These are phyloP conservation scores for Idaea biselata DNA, from an alignment of 2,888 invertebrate species.

Conservation along the genomic window DNA sequence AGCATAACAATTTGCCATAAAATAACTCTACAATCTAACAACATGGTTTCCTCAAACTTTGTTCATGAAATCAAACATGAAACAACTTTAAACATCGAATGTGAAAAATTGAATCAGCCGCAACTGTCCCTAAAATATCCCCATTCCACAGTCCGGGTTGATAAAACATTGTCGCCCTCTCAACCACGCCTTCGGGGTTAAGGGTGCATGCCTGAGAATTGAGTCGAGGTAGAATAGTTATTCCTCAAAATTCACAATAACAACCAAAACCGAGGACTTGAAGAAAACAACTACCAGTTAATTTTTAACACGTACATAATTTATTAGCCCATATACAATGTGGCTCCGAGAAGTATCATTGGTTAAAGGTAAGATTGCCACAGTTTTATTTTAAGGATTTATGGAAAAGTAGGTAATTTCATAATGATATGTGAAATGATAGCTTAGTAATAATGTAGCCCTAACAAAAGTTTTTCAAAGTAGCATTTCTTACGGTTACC, in stretches of 20 bases:
- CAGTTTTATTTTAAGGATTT: too few relatives aligned
- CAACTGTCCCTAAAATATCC: constrained; percentile 41
- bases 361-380: too few relatives aligned
- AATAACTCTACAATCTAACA: constrained; percentile 3
- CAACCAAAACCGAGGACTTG: too few relatives aligned
- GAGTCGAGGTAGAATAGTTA: constrained; percentile 9
- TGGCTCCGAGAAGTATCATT: too few relatives aligned
- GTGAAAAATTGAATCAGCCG: not conserved
- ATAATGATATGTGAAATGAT: too few relatives aligned
- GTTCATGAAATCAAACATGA: not conserved
- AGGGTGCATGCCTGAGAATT: constrained; percentile 29
- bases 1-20: not conserved
- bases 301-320: too few relatives aligned
- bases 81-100: not conserved
- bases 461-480: too few relatives aligned
- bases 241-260: not conserved
- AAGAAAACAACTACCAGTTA: too few relatives aligned
- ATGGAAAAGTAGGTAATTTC: too few relatives aligned
- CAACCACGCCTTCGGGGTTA: constrained; percentile 45
- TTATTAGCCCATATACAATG: too few relatives aligned
- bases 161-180: constrained; percentile 48
- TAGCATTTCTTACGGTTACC: not conserved
- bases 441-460: too few relatives aligned
- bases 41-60: constrained; percentile 5
- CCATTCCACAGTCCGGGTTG: constrained; percentile 34